Conservation (phyloP, 2,888 invertebrate species). For the Piscicola geometra region DNA sequence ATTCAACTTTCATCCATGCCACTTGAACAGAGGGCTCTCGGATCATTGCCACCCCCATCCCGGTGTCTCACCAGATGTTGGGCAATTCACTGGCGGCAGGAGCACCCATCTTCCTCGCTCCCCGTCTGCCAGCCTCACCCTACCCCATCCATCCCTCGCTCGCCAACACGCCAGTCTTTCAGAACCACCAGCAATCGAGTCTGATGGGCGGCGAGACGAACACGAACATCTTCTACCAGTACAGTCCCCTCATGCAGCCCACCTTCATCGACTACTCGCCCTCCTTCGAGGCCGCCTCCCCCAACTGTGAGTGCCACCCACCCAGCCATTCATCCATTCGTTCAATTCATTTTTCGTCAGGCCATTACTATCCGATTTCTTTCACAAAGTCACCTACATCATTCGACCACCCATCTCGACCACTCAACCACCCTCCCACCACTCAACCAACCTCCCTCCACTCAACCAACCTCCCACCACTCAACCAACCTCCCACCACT, state of each 20-base stretch:
- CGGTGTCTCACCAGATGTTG: constrained; percentile 45
- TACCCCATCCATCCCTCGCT: constrained; percentile 22
- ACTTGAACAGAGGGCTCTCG: constrained; percentile 41
- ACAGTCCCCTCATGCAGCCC: constrained; percentile 39
- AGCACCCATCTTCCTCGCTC: constrained; percentile 79
- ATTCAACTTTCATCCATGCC: not conserved
- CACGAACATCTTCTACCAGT: constrained; percentile 41
- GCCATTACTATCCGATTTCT: too few species aligned
- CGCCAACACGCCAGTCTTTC: constrained; percentile 42
- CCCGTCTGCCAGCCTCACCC: constrained; percentile 29
- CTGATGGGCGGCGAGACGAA: constrained; percentile 37
- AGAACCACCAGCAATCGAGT: constrained; percentile 38
- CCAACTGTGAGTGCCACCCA: constrained; percentile 36
- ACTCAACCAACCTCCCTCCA: too few species aligned
- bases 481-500: too few species aligned
- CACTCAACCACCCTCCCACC: too few species aligned
- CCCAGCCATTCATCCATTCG: too few species aligned
- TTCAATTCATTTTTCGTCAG: too few species aligned
- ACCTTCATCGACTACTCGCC: constrained; percentile 42
- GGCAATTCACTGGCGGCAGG: constrained; percentile 70
- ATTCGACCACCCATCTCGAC: too few species aligned
- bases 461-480: too few species aligned
- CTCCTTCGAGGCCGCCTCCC: constrained; percentile 39
- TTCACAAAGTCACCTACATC: too few species aligned
- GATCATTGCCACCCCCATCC: constrained; percentile 45